phyloP scores from a whole-genome alignment of 2,113 vertebrate genomes.

The Serilophus lunatus region DNA sequence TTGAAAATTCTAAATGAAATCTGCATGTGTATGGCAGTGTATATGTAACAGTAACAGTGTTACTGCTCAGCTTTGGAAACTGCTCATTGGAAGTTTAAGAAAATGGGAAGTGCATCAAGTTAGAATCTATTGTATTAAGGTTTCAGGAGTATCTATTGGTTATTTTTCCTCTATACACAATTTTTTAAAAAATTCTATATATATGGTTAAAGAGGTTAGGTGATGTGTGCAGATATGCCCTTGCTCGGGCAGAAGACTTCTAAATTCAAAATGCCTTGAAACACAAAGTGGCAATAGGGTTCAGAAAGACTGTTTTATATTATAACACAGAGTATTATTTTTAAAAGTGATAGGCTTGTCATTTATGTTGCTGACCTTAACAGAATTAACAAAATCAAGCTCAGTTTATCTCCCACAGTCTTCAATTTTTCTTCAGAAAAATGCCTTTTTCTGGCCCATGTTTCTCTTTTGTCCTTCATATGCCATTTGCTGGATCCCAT shows the following conservation, averaged over 20 bases:
- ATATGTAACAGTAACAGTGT: no score
- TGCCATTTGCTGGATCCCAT: background rate
- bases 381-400: background rate
- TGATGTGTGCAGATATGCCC: background rate
- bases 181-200: background rate
- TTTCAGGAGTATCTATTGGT: background rate
- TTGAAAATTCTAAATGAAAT: constrained; percentile 1
- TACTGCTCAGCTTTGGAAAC: background rate
- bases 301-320: background rate
- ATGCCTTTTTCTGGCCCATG: background rate
- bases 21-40: background rate
- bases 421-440: background rate
- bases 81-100: background rate
- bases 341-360: background rate
- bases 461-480: background rate
- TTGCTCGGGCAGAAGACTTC: background rate
- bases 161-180: background rate
- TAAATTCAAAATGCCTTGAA: background rate
- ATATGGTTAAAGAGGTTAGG: background rate
- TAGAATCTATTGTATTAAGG: background rate
- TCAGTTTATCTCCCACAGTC: background rate
- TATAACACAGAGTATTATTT: background rate
- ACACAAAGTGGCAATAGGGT: background rate
- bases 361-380: background rate
- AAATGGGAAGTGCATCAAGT: background rate